Conservation (phyloP, 2,888 invertebrate genomes). For the Cataglyphis albicans region DNA sequence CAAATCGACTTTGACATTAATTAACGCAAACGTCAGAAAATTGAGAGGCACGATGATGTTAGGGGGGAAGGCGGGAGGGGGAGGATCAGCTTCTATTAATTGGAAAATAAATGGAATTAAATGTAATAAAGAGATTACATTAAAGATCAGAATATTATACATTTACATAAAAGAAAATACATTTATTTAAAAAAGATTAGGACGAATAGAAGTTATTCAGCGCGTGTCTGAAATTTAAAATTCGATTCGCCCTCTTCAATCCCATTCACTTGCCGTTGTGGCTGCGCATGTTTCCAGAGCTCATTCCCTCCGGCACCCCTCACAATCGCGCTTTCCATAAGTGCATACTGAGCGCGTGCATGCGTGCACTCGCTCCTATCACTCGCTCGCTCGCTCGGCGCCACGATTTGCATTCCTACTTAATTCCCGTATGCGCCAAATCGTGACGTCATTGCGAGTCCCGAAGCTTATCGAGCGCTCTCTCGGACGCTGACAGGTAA, state of each 20-base stretch:
- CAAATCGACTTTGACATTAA: background rate
- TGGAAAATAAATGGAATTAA: background rate
- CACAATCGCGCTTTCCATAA: constrained; percentile 21
- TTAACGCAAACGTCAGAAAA: constrained; percentile 28
- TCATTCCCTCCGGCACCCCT: constrained; percentile 25
- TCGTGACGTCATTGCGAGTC: constrained; percentile 64
- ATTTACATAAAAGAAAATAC: background rate
- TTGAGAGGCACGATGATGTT: background rate
- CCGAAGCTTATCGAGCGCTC: constrained; percentile 53
- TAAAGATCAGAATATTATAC: background rate
- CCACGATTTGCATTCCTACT: constrained; percentile 74
- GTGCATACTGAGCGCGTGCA: background rate
- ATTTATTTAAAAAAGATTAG: background rate
- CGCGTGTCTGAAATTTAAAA: background rate
- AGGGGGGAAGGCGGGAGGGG: no score
- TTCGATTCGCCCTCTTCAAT: background rate
- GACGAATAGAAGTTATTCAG: background rate
- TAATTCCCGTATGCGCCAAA: constrained; percentile 63
- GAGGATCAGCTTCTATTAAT: background rate
- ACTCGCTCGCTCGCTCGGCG: constrained; percentile 56
- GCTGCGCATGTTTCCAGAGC: constrained; percentile 5
- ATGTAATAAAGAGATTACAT: background rate
- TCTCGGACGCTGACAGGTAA: constrained; percentile 52
- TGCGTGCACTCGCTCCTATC: constrained; percentile 30
- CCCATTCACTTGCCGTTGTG: constrained; percentile 15